A percentile compares a stretch with the other conserved stretches of the same genome.
These are phyloP conservation scores for Vidua chalybeata DNA, from an alignment of 2,113 vertebrate genomes.

Conservation along the genomic window DNA sequence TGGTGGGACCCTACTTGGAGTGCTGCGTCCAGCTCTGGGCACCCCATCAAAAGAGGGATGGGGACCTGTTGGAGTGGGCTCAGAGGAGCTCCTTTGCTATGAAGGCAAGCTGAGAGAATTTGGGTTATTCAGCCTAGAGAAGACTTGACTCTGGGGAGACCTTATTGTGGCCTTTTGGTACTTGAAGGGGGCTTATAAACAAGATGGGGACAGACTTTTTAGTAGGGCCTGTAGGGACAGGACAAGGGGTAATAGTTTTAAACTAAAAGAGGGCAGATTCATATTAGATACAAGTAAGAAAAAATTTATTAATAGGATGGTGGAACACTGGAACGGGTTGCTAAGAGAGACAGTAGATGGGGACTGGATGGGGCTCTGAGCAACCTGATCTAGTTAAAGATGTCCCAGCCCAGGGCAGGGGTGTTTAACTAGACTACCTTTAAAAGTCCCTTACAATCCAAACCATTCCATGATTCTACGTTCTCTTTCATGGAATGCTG, in stretches of 20 bases:
- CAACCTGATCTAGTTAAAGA: background rate
- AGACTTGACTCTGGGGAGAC: background rate
- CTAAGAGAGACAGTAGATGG: background rate
- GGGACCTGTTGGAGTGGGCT: background rate
- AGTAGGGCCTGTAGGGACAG: background rate
- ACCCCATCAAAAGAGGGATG: background rate
- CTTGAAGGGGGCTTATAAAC: background rate
- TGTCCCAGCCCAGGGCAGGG: background rate
- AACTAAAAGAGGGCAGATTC: background rate
- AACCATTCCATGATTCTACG: background rate
- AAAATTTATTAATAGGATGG: rapidly evolving
- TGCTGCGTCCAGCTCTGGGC: background rate
- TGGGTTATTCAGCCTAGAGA: background rate
- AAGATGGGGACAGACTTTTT: background rate
- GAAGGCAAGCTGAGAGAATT: background rate
- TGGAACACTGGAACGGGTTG: background rate
- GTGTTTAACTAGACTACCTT: background rate
- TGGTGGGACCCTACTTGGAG: background rate
- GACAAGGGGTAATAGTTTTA: background rate
- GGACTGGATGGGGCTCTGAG: background rate
- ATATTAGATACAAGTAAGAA: background rate
- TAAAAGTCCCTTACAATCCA: background rate
- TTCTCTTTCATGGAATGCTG: background rate
- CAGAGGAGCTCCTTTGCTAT: background rate
- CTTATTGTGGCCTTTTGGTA: background rate